Evolutionary conservation across 2,888 invertebrate genomes (phyloP), one percentile per base, ranked within the genome.

Genomic region (Trissolcus brochymenae): DNA sequence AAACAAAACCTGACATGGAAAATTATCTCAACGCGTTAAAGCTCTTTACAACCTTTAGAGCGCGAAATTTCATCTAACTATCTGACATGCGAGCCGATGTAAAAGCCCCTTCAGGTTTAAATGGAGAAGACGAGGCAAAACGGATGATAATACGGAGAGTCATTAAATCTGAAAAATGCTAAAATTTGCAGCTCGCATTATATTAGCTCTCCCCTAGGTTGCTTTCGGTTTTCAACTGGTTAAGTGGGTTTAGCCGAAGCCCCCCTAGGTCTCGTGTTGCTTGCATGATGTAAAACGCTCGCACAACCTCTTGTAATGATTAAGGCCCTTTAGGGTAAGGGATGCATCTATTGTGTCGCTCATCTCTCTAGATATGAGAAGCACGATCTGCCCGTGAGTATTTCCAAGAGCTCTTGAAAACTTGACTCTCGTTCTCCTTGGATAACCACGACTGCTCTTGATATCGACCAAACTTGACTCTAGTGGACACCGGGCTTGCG

Each of bases 301-400:
- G 71, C 80, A 73, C 79, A 80, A 64, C 79, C 81, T 81, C 86
- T 85, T 83, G 84, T 84, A 80, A 83, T 84, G 84, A 85, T 86
- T 86, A 86, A 86, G 85, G 83, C 84, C 83, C 83, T 84, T 86
- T 85, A 86, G 84, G 81, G 75, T 78, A 81, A 84, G 84, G 82
- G 85, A 84, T 83, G 83, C 80, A 81, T 81, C 82, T 79, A 84
- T 85, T 83, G 84, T 83, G 79, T 78, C 71, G 79, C 68, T 71
- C 74, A 62, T 78, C 80, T 81, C 35, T 35, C 79, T 72, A 81
- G 82, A 84, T 84, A 84, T 82, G 81, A 84, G 81, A 81, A 73
- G 66, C 72, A 64, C 72, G 81, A 83, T 83, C 80, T 72, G 74
- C 76, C 59, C 35, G 76, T 76, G 82, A 76, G 82, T 82, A 83